Evolutionary conservation across 1,140 invertebrate genomes (phyloP).

Genomic region (Coptotermes formosanus): DNA sequence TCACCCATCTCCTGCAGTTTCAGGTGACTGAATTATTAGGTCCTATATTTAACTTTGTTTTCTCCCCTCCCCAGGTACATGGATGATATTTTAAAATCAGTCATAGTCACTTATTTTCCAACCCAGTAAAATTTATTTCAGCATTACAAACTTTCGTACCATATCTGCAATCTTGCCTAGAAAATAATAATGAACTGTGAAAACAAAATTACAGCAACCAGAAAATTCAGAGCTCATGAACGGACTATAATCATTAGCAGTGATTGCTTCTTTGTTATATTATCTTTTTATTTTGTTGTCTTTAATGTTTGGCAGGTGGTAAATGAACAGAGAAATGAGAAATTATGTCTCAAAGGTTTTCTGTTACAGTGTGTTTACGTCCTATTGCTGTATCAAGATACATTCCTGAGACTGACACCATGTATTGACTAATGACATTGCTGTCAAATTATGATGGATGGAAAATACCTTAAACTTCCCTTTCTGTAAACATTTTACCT

Average conservation of each 20-base stretch:
- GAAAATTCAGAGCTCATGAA: no score
- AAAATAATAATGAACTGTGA: no score
- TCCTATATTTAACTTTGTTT: no score
- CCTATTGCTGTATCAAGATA: slow-evolving; percentile 5
- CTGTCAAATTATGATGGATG: slow-evolving; percentile 34
- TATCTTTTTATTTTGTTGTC: neutral
- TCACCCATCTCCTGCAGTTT: no score
- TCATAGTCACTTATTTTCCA: no score
- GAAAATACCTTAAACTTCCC: neutral
- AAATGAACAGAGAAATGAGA: neutral
- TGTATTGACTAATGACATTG: slow-evolving; percentile 32
- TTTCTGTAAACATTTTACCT: slow-evolving; percentile 33
- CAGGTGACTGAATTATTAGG: no score
- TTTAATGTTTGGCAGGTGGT: neutral
- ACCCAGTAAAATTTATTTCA: no score
- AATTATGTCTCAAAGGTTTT: neutral
- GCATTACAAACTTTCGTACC: no score
- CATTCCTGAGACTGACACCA: neutral
- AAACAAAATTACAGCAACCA: no score
- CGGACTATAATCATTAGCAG: neutral
- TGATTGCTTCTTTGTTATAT: neutral
- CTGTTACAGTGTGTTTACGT: neutral
- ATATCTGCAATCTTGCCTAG: no score
- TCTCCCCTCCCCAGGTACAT: no score
- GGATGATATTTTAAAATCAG: no score